These are phyloP conservation scores for Styela plicata DNA, from an alignment of 23 tunicate species.

Conservation along the genomic window DNA sequence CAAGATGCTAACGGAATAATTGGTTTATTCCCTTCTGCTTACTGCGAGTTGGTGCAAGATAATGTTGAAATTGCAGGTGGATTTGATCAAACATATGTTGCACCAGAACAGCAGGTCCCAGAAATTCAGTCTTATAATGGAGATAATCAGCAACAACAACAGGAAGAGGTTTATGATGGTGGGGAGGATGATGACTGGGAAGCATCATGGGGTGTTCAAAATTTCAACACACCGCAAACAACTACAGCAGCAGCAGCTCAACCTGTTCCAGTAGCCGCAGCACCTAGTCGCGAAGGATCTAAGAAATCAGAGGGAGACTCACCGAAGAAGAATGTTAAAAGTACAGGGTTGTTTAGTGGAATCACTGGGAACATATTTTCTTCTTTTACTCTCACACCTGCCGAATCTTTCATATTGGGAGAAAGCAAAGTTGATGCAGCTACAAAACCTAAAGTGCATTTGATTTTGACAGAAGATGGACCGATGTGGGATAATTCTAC, in stretches of 20 bases:
- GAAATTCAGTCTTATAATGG: not conserved
- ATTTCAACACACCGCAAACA: not conserved
- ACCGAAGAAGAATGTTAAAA: slow-evolving; percentile 17
- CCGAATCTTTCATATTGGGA: slow-evolving; percentile 63
- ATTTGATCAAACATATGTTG: not conserved
- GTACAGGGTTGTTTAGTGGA: not conserved
- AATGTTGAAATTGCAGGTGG: not conserved
- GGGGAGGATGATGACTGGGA: slow-evolving; percentile 35
- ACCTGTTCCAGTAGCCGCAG: not conserved
- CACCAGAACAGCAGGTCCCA: not conserved
- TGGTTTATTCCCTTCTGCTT: slow-evolving; percentile 76
- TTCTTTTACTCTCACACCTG: slow-evolving; percentile 51
- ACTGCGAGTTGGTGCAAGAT: slow-evolving; percentile 41
- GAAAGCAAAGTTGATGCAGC: slow-evolving; percentile 43
- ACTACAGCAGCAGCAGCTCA: not conserved
- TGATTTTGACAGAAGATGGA: slow-evolving; percentile 44
- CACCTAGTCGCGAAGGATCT: not conserved
- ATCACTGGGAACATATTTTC: slow-evolving; percentile 30
- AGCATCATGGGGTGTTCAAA: slow-evolving; percentile 16
- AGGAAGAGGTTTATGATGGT: slow-evolving; percentile 6
- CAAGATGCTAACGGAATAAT: slow-evolving; percentile 39
- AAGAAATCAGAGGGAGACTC: slow-evolving; percentile 17
- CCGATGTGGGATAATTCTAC: slow-evolving; percentile 74
- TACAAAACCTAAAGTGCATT: slow-evolving; percentile 28
- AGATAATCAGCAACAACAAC: slow-evolving; percentile 19